A percentile compares a stretch with the other conserved stretches of the same genome.
Evolutionary conservation across 2,797 vertebrate species (phyloP).

Genomic region (Botia almorhae): DNA sequence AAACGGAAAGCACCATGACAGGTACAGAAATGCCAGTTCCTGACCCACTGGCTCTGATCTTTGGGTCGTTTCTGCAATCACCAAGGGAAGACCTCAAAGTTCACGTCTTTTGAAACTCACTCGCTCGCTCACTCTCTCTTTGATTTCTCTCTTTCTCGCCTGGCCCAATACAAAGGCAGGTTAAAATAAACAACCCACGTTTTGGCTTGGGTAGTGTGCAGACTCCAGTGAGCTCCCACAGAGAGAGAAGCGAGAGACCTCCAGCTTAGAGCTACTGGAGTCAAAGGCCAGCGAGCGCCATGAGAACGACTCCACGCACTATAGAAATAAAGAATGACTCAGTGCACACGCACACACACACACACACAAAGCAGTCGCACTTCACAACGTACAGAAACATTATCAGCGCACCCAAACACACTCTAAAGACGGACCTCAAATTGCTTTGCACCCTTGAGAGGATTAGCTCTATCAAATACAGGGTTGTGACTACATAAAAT

Average conservation of each 20-base stretch:
- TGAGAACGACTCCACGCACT: constrained; percentile 26
- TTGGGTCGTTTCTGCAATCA: not conserved
- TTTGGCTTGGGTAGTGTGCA: constrained; percentile 1
- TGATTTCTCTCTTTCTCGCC: not conserved
- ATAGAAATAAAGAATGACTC: constrained; percentile 10
- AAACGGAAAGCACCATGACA: not conserved
- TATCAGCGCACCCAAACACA: not conserved
- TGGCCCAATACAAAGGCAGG: not conserved
- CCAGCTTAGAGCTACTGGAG: constrained; percentile 46
- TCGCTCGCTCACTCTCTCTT: not conserved
- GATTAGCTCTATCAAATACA: constrained; percentile 5
- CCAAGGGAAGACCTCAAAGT: constrained; percentile 8
- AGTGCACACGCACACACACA: not conserved
- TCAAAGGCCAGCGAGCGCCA: constrained; percentile 44
- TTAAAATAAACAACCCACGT: constrained; percentile 37
- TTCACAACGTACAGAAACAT: constrained; percentile 5
- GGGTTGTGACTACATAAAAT: not conserved
- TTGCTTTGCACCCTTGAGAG: not conserved
- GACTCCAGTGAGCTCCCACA: constrained; percentile 1
- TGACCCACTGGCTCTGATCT: constrained; percentile 15
- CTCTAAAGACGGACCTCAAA: constrained; percentile 23
- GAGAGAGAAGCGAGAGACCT: constrained; percentile 5
- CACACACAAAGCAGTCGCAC: not conserved
- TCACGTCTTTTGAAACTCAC: constrained; percentile 20
- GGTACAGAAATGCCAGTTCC: not conserved